Base-by-base conservation (phyloP, 2,888 invertebrate genomes). In the Orthonychiurus folsomi region DNA sequence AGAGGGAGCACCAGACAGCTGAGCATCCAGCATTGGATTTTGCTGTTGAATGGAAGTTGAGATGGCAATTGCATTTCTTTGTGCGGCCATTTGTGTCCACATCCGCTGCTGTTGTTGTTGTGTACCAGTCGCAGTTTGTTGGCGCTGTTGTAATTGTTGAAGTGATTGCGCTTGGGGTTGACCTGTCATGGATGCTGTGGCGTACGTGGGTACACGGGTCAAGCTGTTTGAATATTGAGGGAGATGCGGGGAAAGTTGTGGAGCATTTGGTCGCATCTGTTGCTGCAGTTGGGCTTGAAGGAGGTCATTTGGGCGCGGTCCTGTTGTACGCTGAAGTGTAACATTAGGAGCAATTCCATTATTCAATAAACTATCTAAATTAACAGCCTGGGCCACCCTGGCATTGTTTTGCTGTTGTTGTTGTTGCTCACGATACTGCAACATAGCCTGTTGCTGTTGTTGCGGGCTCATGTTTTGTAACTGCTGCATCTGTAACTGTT, bases 11-110 rank as follows among this genome's bases (percentile, higher is more conserved):
- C 56, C 88, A 76, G 86, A 86, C 74, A 89, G 80, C 78, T 89
- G 89, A 73, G 88, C 87, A 79, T 86, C 88, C 74, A 93, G 82
- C 90, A 93, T 90, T 28, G 92, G 89, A 79, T 92, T 90, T 78
- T 91, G 86, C 50, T 67, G 66, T 54, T 69, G 68, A 27, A 68
- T 64, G 65, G 66, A 62, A 57, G 64, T 66, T 56, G 63, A 48
- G 53, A 57, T 26, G 50, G 58, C 63, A 52, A 52, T 23, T 52
- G 9, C 20, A 23, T 20, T 52, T 23, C 20, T 20, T 60, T 74
- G 69, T 60, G 73, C 73, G 20, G 74, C 67, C 50, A 61, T 64
- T 28, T 63, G 64, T 1, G 54, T 50, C 50, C 37, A 37, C 28
- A 56, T 24, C 37, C 28, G 50, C 23, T 66, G 64, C 15, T 62